Percentiles rank a stretch among this genome's conserved stretches.
Conservation (phyloP, 2,113 vertebrate species). For the Tinamus guttatus region DNA sequence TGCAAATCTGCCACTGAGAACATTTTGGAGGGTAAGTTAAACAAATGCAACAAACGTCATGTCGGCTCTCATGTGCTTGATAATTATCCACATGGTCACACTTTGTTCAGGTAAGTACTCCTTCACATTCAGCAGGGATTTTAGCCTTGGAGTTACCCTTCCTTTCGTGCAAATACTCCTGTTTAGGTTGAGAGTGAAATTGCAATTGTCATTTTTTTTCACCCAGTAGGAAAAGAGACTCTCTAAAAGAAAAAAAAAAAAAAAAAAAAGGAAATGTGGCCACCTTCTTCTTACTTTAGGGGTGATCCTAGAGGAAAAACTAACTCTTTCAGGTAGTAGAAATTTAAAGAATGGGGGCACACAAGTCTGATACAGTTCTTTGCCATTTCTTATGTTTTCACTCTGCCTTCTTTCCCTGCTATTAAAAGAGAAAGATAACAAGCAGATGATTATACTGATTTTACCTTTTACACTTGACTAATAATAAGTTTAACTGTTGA, state of each 20-base stretch:
- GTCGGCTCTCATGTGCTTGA: background rate
- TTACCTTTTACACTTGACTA: background rate
- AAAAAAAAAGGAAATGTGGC: too few species aligned
- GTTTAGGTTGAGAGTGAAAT: background rate
- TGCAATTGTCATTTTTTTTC: background rate
- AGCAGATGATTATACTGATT: background rate
- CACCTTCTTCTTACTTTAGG: background rate
- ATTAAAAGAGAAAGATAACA: background rate
- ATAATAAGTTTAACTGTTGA: conserved; percentile 20
- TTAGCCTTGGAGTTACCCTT: background rate
- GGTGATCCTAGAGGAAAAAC: background rate
- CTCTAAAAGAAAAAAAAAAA: background rate
- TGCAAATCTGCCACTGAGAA: background rate
- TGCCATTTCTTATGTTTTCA: background rate
- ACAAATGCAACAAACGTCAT: background rate
- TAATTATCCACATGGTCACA: too few species aligned
- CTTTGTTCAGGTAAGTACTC: background rate
- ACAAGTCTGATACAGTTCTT: fast-evolving
- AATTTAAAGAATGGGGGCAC: background rate
- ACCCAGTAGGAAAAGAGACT: background rate
- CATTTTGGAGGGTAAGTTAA: background rate
- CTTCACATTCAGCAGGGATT: background rate
- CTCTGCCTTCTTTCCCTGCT: background rate
- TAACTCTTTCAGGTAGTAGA: background rate
- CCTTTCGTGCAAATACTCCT: background rate